Evolutionary conservation across 2,888 invertebrate species (phyloP).

Genomic region (Andrena dorsata): DNA sequence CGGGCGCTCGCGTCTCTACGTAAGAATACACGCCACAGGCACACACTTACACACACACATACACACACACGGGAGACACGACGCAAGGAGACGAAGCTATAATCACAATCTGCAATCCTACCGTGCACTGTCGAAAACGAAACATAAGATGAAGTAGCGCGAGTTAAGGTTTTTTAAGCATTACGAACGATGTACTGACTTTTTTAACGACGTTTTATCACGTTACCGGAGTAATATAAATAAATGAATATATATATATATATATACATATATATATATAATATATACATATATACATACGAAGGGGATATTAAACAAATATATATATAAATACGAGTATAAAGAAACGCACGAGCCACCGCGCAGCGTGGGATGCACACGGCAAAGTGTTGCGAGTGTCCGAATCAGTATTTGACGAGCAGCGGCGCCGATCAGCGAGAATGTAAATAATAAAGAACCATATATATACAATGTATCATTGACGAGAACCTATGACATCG

Average conservation of each 20-base stretch:
- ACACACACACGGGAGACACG: neutral
- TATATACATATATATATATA: constrained; percentile 59
- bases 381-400: constrained; percentile 55
- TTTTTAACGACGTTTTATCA: constrained; percentile 75
- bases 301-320: constrained; percentile 47
- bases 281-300: constrained; percentile 55
- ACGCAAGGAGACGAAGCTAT: constrained; percentile 35
- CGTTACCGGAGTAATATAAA: constrained; percentile 64
- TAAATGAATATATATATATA: constrained; percentile 55
- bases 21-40: constrained; percentile 10
- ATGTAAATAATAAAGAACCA: constrained; percentile 71
- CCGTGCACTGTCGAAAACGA: constrained; percentile 70
- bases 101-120: constrained; percentile 69
- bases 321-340: constrained; percentile 16
- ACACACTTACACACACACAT: neutral
- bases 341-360: constrained; percentile 30
- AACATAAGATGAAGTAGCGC: constrained; percentile 70
- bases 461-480: constrained; percentile 53
- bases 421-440: constrained; percentile 55
- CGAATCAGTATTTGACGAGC: constrained; percentile 51
- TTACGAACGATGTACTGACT: constrained; percentile 72
- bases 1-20: neutral
- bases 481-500: constrained; percentile 52
- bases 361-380: constrained; percentile 47
- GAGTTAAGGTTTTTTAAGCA: constrained; percentile 73